These are phyloP conservation scores for Oreochromis grahami DNA, from an alignment of 2,797 vertebrate species.

Conservation along the genomic window DNA sequence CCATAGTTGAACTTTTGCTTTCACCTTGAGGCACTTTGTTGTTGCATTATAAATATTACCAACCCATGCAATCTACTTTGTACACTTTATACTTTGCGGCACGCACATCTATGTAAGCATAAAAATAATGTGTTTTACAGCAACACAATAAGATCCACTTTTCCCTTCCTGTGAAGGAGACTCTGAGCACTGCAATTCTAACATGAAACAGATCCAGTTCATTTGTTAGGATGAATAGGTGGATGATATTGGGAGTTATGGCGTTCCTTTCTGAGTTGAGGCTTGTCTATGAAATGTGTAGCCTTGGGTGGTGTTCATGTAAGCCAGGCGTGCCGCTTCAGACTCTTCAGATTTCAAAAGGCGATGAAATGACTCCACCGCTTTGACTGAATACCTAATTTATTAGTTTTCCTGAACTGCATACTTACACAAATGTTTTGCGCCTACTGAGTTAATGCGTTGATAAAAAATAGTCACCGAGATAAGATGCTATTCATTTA, in stretches of 20 bases:
- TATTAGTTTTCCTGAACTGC: not conserved
- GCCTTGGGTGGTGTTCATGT: conserved; percentile 35
- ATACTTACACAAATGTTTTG: not conserved
- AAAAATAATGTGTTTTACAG: not conserved
- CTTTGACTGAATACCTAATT: not conserved
- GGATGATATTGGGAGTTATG: not conserved
- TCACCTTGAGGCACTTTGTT: not conserved
- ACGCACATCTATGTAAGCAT: not conserved
- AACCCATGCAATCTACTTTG: not conserved
- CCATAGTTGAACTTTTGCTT: not conserved
- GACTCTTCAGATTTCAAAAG: conserved; percentile 14
- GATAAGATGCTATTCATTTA: not conserved
- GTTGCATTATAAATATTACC: not conserved
- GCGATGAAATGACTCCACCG: not conserved
- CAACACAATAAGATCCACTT: not conserved
- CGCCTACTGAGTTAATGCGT: not conserved
- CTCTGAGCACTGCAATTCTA: not conserved
- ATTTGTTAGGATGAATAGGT: conserved; percentile 1
- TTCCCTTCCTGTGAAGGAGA: not conserved
- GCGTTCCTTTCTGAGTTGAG: conserved; percentile 48
- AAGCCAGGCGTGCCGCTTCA: conserved; percentile 15
- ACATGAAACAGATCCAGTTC: conserved; percentile 8
- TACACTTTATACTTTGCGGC: not conserved
- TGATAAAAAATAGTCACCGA: fast-evolving
- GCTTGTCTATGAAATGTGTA: conserved; percentile 59